Evolutionary conservation across 2,888 invertebrate species (phyloP).

Genomic region (Mongoloraphidia duomilia): DNA sequence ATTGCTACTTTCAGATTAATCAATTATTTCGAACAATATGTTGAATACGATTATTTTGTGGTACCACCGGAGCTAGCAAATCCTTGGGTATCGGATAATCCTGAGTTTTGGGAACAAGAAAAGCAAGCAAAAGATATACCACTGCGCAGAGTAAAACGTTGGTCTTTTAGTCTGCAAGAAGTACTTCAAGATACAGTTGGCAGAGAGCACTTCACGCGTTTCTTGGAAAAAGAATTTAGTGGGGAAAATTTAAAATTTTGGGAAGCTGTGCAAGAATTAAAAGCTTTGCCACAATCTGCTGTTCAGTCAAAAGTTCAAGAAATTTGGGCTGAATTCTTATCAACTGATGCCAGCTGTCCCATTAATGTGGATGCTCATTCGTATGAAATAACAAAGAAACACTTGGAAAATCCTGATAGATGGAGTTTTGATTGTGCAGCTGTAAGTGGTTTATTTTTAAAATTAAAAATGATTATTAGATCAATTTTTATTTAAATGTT

Average conservation of each 20-base stretch:
- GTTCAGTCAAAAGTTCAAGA: constrained; percentile 69
- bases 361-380: constrained; percentile 94
- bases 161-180: constrained; percentile 95
- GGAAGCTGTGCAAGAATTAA: constrained; percentile 87
- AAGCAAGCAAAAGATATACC: constrained; percentile 87
- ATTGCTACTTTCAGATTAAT: constrained; percentile 46
- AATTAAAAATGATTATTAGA: constrained; percentile 2
- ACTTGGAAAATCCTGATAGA: constrained; percentile 69
- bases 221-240: constrained; percentile 96
- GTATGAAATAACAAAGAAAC: constrained; percentile 67
- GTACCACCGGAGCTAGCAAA: constrained; percentile 87
- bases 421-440: constrained; percentile 97
- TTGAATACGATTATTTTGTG: constrained; percentile 91
- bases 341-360: constrained; percentile 86
- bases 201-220: constrained; percentile 87
- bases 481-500: constrained; percentile 6
- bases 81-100: constrained; percentile 93
- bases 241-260: constrained; percentile 97
- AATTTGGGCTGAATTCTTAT: constrained; percentile 88
- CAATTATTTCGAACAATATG: constrained; percentile 88
- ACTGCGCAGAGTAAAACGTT: constrained; percentile 81
- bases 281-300: constrained; percentile 72
- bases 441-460: constrained; percentile 36
- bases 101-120: constrained; percentile 96
- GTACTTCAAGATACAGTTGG: constrained; percentile 89